Conservation (phyloP, 2,888 invertebrate genomes). For the Eristalis arbustorum region DNA sequence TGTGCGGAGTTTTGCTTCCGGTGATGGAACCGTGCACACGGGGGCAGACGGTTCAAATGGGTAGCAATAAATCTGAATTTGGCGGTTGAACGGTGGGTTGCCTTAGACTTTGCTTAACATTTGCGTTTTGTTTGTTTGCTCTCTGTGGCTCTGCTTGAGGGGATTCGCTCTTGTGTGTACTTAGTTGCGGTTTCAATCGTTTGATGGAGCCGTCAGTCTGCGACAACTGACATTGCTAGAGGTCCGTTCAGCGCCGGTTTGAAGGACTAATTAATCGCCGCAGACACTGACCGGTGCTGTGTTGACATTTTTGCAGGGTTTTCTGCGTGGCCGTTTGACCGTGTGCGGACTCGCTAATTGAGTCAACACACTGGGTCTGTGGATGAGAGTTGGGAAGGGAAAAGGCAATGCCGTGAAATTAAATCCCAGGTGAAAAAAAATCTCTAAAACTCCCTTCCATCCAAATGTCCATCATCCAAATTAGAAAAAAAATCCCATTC, state of each 20-base stretch:
- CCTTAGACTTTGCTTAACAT: neutral
- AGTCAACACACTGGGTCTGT: too few relatives aligned
- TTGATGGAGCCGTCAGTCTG: too few relatives aligned
- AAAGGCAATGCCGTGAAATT: too few relatives aligned
- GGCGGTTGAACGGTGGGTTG: neutral
- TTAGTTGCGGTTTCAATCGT: neutral
- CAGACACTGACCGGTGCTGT: neutral
- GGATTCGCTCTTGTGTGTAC: neutral
- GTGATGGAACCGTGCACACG: neutral
- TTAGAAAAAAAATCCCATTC: too few relatives aligned
- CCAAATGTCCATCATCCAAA: too few relatives aligned
- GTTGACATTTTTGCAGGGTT: neutral
- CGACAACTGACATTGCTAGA: too few relatives aligned
- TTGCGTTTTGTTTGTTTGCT: constrained; percentile 3
- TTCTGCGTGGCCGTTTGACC: neutral
- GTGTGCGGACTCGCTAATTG: neutral
- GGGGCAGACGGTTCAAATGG: constrained; percentile 59
- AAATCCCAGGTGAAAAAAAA: too few relatives aligned
- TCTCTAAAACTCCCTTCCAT: too few relatives aligned
- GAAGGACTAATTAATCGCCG: too few relatives aligned
- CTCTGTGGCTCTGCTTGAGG: neutral
- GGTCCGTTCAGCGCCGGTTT: too few relatives aligned
- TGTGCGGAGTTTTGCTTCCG: constrained; percentile 18
- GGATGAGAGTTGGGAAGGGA: too few relatives aligned
- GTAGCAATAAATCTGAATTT: constrained; percentile 63